Evolutionary conservation across 2,113 vertebrate genomes (phyloP).

Genomic region (Alethe diademata): DNA sequence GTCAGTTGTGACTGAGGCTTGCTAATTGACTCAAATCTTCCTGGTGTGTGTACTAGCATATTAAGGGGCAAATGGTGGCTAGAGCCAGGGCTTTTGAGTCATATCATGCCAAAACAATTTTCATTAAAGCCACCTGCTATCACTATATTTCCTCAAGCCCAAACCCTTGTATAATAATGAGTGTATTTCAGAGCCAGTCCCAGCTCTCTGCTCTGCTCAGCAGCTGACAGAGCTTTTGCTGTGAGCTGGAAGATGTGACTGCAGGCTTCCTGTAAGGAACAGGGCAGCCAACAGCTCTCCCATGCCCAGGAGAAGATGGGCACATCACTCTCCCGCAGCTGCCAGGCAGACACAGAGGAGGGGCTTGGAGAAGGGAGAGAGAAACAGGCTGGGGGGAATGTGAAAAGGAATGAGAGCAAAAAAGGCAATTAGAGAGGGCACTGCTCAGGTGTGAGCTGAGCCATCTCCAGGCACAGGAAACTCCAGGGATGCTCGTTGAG

Average conservation of each 20-base stretch:
- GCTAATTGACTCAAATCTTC: neutral
- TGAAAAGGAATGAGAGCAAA: neutral
- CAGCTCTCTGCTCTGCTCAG: neutral
- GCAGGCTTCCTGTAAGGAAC: accelerated
- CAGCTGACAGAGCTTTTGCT: neutral
- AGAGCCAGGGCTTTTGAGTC: neutral
- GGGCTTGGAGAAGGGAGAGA: neutral
- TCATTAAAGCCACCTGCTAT: neutral
- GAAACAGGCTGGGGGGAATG: neutral
- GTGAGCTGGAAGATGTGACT: neutral
- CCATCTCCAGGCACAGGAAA: neutral
- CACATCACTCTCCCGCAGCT: accelerated
- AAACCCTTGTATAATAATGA: neutral
- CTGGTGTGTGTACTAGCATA: neutral
- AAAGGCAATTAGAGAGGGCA: neutral
- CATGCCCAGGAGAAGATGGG: neutral
- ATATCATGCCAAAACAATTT: neutral
- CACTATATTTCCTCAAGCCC: neutral
- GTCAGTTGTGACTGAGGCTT: neutral
- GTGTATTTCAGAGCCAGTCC: neutral
- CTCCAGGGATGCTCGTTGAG: neutral
- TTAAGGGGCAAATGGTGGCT: neutral
- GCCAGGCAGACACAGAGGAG: accelerated
- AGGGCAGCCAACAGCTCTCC: neutral
- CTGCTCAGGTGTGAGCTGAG: neutral